These are phyloP conservation scores for Lasioglossum marginatum DNA, from an alignment of 2,888 invertebrate species.

Conservation along the genomic window DNA sequence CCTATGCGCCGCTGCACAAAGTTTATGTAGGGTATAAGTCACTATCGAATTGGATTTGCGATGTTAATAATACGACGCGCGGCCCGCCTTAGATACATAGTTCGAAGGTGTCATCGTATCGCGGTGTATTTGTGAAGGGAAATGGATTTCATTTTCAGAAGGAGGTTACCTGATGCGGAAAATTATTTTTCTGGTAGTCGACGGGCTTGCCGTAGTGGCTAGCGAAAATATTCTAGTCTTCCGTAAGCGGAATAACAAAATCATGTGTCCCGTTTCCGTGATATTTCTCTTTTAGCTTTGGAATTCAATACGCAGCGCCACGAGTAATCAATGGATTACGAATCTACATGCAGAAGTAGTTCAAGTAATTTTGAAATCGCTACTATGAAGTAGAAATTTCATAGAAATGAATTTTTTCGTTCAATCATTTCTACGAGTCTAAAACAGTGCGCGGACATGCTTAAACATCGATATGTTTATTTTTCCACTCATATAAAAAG, in stretches of 20 bases:
- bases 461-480: too few species aligned
- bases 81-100: neutral
- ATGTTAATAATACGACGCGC: conserved; percentile 21
- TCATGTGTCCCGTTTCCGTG: neutral
- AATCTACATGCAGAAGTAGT: too few species aligned
- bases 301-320: neutral
- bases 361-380: too few species aligned
- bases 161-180: neutral
- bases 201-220: neutral
- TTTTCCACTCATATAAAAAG: too few species aligned
- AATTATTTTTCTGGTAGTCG: neutral
- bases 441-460: too few species aligned
- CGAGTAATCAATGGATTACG: neutral
- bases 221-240: neutral
- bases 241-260: neutral
- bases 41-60: conserved; percentile 47
- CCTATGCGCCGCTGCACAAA: conserved; percentile 71
- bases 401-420: neutral
- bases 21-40: conserved; percentile 71
- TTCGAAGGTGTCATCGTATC: neutral
- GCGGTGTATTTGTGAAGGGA: neutral
- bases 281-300: too few species aligned
- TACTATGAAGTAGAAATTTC: accelerated
- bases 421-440: too few species aligned
- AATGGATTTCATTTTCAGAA: neutral